These are phyloP conservation scores for Ophion obscuratus DNA, from an alignment of 2,888 invertebrate genomes.

Conservation along the genomic window DNA sequence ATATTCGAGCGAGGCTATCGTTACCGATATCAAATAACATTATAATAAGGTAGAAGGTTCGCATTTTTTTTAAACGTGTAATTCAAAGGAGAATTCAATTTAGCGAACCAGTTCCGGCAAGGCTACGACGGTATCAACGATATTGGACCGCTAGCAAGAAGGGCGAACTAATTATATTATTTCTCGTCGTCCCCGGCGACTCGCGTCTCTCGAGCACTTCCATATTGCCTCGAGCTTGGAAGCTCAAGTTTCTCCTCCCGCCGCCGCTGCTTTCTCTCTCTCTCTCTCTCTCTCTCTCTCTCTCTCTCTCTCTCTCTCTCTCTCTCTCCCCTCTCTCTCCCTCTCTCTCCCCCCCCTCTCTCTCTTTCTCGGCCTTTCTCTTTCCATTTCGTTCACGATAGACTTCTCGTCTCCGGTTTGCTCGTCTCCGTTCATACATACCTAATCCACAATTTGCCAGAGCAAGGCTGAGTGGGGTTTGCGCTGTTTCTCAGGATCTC, in stretches of 20 bases:
- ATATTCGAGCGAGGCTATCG: too few relatives aligned
- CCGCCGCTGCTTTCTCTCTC: neutral
- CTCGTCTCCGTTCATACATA: constrained; percentile 31
- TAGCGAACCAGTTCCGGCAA: constrained; percentile 10
- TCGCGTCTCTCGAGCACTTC: constrained; percentile 28
- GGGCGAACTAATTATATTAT: constrained; percentile 58
- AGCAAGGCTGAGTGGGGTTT: constrained; percentile 57
- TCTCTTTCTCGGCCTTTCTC: neutral
- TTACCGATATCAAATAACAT: too few relatives aligned
- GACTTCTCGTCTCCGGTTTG: constrained; percentile 7
- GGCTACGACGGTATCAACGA: constrained; percentile 38
- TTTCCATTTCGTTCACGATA: neutral
- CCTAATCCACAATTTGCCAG: constrained; percentile 56
- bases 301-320: neutral
- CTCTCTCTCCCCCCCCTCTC: neutral
- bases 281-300: too few relatives aligned
- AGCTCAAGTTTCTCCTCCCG: constrained; percentile 21
- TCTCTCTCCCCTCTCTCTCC: neutral
- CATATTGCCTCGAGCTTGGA: constrained; percentile 32
- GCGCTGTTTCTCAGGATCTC: constrained; percentile 41
- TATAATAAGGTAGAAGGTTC: neutral
- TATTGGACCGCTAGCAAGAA: constrained; percentile 40
- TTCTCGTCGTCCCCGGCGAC: constrained; percentile 46
- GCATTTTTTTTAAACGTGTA: constrained; percentile 1
- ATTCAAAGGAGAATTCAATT: constrained; percentile 27